phyloP scores from a whole-genome alignment of 2,888 invertebrate species.

The Agrochola lychnidis region DNA sequence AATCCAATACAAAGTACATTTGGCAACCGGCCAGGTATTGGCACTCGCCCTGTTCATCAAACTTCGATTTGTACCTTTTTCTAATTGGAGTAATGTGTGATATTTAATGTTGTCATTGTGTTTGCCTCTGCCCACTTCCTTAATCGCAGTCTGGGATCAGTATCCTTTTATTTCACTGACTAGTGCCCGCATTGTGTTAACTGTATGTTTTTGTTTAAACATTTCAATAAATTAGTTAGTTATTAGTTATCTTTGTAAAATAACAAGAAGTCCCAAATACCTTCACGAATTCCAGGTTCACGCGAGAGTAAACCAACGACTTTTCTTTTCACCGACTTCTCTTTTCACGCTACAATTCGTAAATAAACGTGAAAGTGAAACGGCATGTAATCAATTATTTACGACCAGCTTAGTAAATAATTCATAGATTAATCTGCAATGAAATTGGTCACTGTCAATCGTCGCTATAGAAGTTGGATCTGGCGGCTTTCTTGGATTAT shows the following conservation, averaged over 20 bases:
- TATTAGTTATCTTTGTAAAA: constrained; percentile 14
- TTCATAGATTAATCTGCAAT: constrained; percentile 60
- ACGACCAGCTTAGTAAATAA: constrained; percentile 52
- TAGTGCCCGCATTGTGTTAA: constrained; percentile 38
- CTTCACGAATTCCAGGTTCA: constrained; percentile 31
- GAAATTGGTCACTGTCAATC: constrained; percentile 64
- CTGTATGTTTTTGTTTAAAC: constrained; percentile 39
- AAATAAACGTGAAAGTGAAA: constrained; percentile 62
- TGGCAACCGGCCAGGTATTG: constrained; percentile 86
- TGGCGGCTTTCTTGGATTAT: constrained; percentile 75
- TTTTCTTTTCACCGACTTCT: constrained; percentile 37
- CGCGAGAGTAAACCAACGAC: constrained; percentile 13
- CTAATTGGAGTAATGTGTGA: constrained; percentile 80
- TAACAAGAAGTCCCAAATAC: constrained; percentile 22
- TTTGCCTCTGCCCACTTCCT: constrained; percentile 68
- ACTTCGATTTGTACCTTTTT: constrained; percentile 88
- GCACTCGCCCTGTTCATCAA: constrained; percentile 88
- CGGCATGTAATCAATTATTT: constrained; percentile 47
- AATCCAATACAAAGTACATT: constrained; percentile 90
- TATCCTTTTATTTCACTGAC: constrained; percentile 50
- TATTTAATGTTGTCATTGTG: constrained; percentile 68
- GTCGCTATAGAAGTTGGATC: constrained; percentile 76
- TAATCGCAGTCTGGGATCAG: constrained; percentile 65
- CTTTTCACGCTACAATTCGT: constrained; percentile 47
- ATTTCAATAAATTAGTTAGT: constrained; percentile 39